These are phyloP conservation scores for Megaleporinus macrocephalus DNA, from an alignment of 2,113 vertebrate genomes.

Conservation along the genomic window DNA sequence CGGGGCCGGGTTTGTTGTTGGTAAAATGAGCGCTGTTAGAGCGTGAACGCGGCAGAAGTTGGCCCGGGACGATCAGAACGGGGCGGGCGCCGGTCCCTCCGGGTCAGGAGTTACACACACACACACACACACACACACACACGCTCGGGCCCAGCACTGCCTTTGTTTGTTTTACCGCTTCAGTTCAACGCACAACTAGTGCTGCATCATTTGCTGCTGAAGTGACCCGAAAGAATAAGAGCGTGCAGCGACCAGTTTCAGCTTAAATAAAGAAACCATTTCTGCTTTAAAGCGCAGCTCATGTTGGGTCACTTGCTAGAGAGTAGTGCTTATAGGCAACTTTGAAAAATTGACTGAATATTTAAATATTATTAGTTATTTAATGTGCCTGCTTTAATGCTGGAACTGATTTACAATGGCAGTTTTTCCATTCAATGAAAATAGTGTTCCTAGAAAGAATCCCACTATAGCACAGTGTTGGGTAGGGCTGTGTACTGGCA, in stretches of 20 bases:
- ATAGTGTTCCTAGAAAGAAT: no score
- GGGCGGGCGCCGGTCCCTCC: constrained; percentile 75
- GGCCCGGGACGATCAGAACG: constrained; percentile 78
- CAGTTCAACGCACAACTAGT: background rate
- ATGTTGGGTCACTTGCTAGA: no score
- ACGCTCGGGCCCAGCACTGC: constrained; percentile 30
- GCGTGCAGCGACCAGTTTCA: background rate
- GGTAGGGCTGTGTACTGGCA: no score
- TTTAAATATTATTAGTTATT: no score
- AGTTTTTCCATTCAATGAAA: no score
- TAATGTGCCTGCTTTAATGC: no score
- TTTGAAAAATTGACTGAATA: no score
- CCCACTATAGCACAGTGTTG: no score
- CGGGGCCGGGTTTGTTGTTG: constrained; percentile 88
- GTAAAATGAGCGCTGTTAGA: constrained; percentile 90
- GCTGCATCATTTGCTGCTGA: background rate
- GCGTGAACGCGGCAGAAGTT: constrained; percentile 84
- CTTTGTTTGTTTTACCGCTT: constrained; percentile 38
- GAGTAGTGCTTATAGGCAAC: no score
- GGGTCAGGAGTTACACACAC: constrained; percentile 69
- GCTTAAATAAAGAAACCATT: background rate
- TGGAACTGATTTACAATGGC: no score
- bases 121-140: constrained; percentile 55
- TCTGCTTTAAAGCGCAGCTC: no score
- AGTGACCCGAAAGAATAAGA: background rate